Base-by-base conservation (phyloP, 2,797 vertebrate genomes). In the Esox masquinongy region DNA sequence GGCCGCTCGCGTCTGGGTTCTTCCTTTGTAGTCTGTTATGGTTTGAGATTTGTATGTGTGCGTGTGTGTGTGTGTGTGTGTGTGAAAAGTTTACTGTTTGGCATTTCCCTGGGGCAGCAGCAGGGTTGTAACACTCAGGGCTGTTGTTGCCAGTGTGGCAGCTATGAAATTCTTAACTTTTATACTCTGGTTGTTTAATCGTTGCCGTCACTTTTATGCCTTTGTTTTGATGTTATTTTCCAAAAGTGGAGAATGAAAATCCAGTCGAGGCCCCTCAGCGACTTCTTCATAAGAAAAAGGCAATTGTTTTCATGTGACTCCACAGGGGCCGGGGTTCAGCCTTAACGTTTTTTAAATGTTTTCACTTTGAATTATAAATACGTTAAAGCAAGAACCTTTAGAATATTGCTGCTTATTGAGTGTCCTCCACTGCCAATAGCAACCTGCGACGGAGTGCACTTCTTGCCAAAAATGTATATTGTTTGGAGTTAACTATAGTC, bases 221-320 rank as follows among this genome's bases (percentile, higher is more conserved):
- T 83, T 86, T 87, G 83, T 81, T 85, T 86, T 84, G 78, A 83
- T 53, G 73, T 81, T 82, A 73, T 79, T 84, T 84, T 83, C 74
- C 80, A 82, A 73, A 82, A 63, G 70, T 53, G 15, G 56, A 73
- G 14, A 29, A 61, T 19, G 29, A 36, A 64, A 49, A 71, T 24
- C 26, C 75, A 59, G 74, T 43, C 6, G 19, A 72, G 74, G 66
- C 78, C 74, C 70, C 69, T 72, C 43, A 34, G 67, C 50, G 73
- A 70, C 56, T 53, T 17, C 67, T 53, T 17, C 67, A 47, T 17
- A 29, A 56, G 72, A 74, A 77, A 81, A 74, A 31, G 17, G 34
- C 74, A 78, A 72, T 82, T 83, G 72, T 85, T 86, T 81, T 78
- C 72, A 84, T 77, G 73, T 70, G 78, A 80, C 80, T 78, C 68